Percentiles rank a stretch among this genome's conserved stretches.
These are phyloP conservation scores for Menidia beryllina DNA, from an alignment of 2,113 vertebrate species.

Conservation along the genomic window DNA sequence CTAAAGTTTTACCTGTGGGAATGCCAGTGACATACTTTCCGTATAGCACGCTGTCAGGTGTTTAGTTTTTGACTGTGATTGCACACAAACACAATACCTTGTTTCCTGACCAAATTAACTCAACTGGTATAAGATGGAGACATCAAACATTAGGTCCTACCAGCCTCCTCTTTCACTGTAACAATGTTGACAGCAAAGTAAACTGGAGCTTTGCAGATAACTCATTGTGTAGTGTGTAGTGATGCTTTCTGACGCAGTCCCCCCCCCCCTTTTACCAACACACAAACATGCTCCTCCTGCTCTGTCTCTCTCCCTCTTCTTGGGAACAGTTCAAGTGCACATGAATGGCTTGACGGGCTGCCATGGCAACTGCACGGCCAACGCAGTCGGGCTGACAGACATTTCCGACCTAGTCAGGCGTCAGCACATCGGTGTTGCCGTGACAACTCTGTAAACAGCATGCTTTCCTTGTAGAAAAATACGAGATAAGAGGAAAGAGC, in stretches of 20 bases:
- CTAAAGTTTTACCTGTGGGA: constrained; percentile 21
- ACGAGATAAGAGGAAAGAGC: no score
- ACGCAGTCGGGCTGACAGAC: constrained; percentile 62
- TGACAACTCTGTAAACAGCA: constrained; percentile 71
- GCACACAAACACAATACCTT: background rate
- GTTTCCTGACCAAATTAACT: background rate
- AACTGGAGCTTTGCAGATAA: constrained; percentile 29
- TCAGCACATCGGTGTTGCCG: constrained; percentile 56
- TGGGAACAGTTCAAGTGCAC: constrained; percentile 67
- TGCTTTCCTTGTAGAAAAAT: constrained; percentile 26
- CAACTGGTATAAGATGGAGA: constrained; percentile 11
- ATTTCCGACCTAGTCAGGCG: constrained; percentile 63
- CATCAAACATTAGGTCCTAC: background rate
- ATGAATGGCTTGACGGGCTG: constrained; percentile 69
- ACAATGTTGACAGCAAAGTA: constrained; percentile 30
- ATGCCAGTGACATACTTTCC: constrained; percentile 11
- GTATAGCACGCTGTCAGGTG: background rate
- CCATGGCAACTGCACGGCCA: constrained; percentile 71
- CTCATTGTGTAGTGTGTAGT: constrained; percentile 43
- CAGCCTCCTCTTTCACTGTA: constrained; percentile 1
- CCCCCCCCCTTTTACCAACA: constrained; percentile 1
- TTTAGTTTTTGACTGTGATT: background rate
- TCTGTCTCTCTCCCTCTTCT: constrained; percentile 33
- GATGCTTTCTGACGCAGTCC: constrained; percentile 39
- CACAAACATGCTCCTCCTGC: constrained; percentile 36